phyloP scores from a whole-genome alignment of 2,888 invertebrate species.

The Philereme vetulata region DNA sequence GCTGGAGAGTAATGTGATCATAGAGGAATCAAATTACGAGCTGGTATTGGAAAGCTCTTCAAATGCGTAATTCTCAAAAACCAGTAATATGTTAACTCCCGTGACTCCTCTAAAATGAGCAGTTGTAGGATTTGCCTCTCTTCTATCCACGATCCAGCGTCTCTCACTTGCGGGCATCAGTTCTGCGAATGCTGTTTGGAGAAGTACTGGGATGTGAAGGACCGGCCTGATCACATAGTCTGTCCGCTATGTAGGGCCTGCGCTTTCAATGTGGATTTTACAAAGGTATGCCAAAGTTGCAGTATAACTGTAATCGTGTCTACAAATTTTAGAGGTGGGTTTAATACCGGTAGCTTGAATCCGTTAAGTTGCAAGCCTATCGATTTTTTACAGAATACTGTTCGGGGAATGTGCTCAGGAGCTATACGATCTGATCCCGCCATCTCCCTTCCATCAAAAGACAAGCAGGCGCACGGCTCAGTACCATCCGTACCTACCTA shows the following conservation, averaged over 20 bases:
- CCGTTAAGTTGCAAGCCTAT: no score
- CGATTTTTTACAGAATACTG: no score
- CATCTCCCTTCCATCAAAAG: no score
- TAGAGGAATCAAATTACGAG: slow-evolving; percentile 37
- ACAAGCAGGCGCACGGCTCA: no score
- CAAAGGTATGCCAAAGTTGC: slow-evolving; percentile 40
- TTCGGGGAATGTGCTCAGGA: no score
- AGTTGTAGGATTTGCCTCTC: slow-evolving; percentile 68
- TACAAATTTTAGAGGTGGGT: no score
- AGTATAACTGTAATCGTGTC: no score
- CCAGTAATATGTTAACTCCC: slow-evolving; percentile 40
- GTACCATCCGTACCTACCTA: no score
- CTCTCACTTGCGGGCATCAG: slow-evolving; percentile 62
- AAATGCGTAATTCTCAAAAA: slow-evolving; percentile 31
- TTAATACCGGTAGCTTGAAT: no score
- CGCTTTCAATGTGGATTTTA: slow-evolving; percentile 60
- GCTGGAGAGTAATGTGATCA: slow-evolving; percentile 5
- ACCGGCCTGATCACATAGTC: slow-evolving; percentile 55
- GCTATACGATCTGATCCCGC: no score
- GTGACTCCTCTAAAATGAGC: slow-evolving; percentile 42
- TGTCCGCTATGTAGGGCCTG: slow-evolving; percentile 63
- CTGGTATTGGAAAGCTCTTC: slow-evolving; percentile 16
- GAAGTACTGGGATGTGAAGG: slow-evolving; percentile 55
- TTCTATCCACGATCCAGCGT: slow-evolving; percentile 51
- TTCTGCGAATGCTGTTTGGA: slow-evolving; percentile 63